Evolutionary conservation across 1,140 invertebrate genomes (phyloP), one percentile per base, ranked within the genome.

Genomic region (Halictus rubicundus): DNA sequence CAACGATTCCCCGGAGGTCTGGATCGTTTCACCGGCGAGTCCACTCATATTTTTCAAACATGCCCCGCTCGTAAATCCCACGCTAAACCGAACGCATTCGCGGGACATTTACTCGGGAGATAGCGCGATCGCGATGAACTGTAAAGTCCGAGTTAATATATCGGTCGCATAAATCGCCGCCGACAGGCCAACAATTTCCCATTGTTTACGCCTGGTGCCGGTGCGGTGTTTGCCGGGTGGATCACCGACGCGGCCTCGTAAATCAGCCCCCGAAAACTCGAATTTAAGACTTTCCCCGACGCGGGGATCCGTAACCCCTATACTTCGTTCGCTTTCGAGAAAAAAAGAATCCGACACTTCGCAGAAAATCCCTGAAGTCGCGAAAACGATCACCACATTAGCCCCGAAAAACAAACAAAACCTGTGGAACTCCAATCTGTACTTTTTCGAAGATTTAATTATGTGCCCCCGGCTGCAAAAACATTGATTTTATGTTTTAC

Each of bases 11-110:
- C 63, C 3, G 32, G 16, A 7, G 19, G 63, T 16, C 37, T 64
- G 63, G 37, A 39, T 39, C 21, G 21, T 64, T 32, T 39, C 19
- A 61, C 37, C 32, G 19, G 8, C 19, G 32, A 42, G 37, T 42
- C 63, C 63, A 65, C 63, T 65, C 63, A 21, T 65, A 42, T 65
- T 65, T 65, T 42, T 65, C 63, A 65, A 65, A 65, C 63, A n/a
- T 1, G 19, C 2, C 2, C 21, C 8, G 63, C 63, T 42, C 63
- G 63, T 65, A 65, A 65, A 65, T 65, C n/a, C 8, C 21, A 8
- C 21, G 63, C 37, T 65, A 65, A 65, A 37, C 37, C 37, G 19
- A 65, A 63, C n/a, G 25, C 60, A 32, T 37, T 21, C 60, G 60
- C 60, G 19, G 6, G 60, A 63, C 60, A 37, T 63, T 63, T 63